A percentile compares a stretch with the other conserved stretches of the same genome.
Evolutionary conservation across 2,113 vertebrate species (phyloP).

Genomic region (Sarotherodon lohbergeri): DNA sequence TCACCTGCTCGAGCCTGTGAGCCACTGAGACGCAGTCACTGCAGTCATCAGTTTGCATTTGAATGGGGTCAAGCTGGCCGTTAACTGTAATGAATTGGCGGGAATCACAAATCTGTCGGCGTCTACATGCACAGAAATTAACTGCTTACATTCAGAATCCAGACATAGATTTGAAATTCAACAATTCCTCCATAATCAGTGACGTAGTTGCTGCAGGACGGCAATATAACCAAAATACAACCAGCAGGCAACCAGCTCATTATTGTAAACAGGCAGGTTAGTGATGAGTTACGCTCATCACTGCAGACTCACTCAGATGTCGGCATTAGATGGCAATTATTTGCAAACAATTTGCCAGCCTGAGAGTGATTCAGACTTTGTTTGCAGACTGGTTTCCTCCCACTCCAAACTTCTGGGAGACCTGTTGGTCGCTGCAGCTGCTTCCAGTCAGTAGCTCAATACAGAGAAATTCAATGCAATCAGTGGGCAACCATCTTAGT

Average conservation of each 20-base stretch:
- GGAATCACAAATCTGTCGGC: not conserved
- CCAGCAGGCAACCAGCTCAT: not conserved
- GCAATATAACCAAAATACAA: rapidly evolving
- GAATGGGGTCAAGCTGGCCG: not conserved
- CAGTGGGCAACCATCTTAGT: not conserved
- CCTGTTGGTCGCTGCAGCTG: rapidly evolving
- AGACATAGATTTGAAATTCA: rapidly evolving
- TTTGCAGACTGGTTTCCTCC: not conserved
- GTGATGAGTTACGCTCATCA: rapidly evolving
- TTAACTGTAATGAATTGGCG: not conserved
- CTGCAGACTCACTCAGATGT: not conserved
- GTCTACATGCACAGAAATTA: not conserved
- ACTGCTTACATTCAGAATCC: not conserved
- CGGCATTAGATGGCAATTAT: too few species aligned
- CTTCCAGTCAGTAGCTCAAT: not conserved
- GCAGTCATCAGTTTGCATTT: not conserved
- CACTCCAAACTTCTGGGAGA: not conserved
- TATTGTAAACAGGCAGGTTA: rapidly evolving
- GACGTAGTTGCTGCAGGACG: not conserved
- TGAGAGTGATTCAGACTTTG: not conserved
- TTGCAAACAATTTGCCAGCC: not conserved
- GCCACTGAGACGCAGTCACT: not conserved
- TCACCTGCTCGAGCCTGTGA: not conserved
- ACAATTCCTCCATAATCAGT: rapidly evolving
- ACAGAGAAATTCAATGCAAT: not conserved